Conservation (phyloP, 1,140 invertebrate genomes). For the Penaeus japonicus region DNA sequence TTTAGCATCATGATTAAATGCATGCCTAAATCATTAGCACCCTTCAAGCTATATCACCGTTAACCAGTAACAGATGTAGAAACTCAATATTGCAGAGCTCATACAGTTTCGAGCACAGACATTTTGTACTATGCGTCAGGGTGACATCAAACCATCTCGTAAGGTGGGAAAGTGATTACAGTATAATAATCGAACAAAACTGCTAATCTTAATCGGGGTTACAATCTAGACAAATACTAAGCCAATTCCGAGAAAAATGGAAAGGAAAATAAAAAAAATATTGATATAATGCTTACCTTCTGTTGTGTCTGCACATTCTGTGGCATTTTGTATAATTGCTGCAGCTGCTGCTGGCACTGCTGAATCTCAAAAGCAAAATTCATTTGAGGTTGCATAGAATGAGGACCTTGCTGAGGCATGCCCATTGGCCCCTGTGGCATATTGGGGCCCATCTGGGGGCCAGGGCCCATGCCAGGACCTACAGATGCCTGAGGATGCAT, state of each 20-base stretch:
- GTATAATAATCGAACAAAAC: too few relatives aligned
- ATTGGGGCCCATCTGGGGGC: not conserved
- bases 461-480: not conserved
- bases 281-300: conserved; percentile 36
- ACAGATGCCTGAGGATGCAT: not conserved
- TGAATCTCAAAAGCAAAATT: conserved; percentile 53
- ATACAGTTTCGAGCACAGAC: too few relatives aligned
- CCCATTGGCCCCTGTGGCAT: not conserved
- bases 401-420: conserved; percentile 7
- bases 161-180: too few relatives aligned
- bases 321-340: conserved; percentile 57
- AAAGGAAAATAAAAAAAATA: not conserved
- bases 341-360: conserved; percentile 57
- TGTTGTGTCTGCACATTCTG: conserved; percentile 57
- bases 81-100: too few relatives aligned
- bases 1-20: too few relatives aligned
- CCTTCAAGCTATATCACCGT: too few relatives aligned
- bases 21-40: too few relatives aligned
- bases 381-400: conserved; percentile 43
- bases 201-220: too few relatives aligned
- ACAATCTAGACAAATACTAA: not conserved
- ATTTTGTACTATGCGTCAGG: too few relatives aligned
- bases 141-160: too few relatives aligned
- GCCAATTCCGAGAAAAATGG: not conserved
- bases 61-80: too few relatives aligned